phyloP scores from a whole-genome alignment of 2,888 invertebrate genomes.

The Dusona sp. region DNA sequence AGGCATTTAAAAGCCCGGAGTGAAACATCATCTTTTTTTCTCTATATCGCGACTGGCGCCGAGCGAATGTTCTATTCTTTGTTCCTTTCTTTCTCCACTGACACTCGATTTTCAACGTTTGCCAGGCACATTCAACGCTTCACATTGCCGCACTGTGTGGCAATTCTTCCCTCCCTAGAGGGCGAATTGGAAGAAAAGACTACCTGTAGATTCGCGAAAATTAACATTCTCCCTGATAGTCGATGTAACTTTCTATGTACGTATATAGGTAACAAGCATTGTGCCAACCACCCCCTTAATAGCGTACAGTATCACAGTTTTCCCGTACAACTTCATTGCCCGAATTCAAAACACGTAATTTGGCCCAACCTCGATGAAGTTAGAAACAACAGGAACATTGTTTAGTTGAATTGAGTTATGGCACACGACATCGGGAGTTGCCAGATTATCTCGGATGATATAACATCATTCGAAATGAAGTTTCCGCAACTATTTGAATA shows the following conservation, averaged over 20 bases:
- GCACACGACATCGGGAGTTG: neutral
- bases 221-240: slow-evolving; percentile 61
- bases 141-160: slow-evolving; percentile 7
- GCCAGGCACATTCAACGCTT: slow-evolving; percentile 40
- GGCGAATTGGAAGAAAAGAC: slow-evolving; percentile 53
- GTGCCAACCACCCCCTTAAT: slow-evolving; percentile 2
- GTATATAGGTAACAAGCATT: neutral
- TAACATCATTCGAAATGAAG: neutral
- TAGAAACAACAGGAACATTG: slow-evolving; percentile 31
- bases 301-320: slow-evolving; percentile 6
- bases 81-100: slow-evolving; percentile 42
- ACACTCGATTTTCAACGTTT: slow-evolving; percentile 58
- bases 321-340: slow-evolving; percentile 10
- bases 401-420: slow-evolving; percentile 19
- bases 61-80: slow-evolving; percentile 57
- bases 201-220: slow-evolving; percentile 67
- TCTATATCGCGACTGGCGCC: slow-evolving; percentile 24
- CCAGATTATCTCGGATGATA: neutral
- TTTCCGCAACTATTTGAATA: neutral
- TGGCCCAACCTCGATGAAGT: slow-evolving; percentile 7
- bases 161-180: slow-evolving; percentile 9
- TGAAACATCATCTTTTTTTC: slow-evolving; percentile 19
- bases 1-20: slow-evolving; percentile 14
- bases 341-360: slow-evolving; percentile 37
- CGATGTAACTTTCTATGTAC: slow-evolving; percentile 11